Evolutionary conservation across 2,797 vertebrate species (phyloP).

Genomic region (Parauchenoglanis punctatus): DNA sequence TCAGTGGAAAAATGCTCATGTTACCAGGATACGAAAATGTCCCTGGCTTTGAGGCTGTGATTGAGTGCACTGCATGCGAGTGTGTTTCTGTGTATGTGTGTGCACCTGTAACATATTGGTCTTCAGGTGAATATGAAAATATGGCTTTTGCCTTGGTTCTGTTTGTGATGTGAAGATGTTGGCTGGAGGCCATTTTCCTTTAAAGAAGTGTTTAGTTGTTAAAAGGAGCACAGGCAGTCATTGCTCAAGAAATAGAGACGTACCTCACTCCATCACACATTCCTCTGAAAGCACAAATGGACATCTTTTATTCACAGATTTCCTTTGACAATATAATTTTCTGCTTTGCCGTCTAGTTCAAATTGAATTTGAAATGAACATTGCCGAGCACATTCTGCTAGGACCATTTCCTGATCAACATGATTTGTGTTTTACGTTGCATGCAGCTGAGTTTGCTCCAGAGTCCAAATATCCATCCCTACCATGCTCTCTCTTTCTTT

Average conservation of each 20-base stretch:
- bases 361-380: conserved; percentile 51
- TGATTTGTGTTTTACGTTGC: conserved; percentile 30
- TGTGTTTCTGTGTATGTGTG: neutral
- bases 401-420: conserved; percentile 47
- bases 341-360: conserved; percentile 43
- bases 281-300: conserved; percentile 31
- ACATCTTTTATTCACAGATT: conserved; percentile 42
- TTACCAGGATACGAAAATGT: conserved; percentile 23
- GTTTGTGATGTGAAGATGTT: conserved; percentile 33
- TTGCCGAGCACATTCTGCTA: conserved; percentile 28
- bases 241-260: neutral
- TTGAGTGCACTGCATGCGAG: neutral
- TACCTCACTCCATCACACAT: conserved; percentile 28
- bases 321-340: conserved; percentile 40
- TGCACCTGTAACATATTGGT: conserved; percentile 31
- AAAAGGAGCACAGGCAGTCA: conserved; percentile 7
- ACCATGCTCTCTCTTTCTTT: neutral
- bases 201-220: conserved; percentile 13
- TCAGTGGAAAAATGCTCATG: conserved; percentile 43
- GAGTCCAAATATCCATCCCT: conserved; percentile 19
- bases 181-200: conserved; percentile 35
- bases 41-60: conserved; percentile 42
- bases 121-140: conserved; percentile 37
- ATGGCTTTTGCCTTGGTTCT: conserved; percentile 33
- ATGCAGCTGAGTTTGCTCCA: neutral